phyloP scores from a whole-genome alignment of 2,797 vertebrate species.

The Acanthiza pusilla region DNA sequence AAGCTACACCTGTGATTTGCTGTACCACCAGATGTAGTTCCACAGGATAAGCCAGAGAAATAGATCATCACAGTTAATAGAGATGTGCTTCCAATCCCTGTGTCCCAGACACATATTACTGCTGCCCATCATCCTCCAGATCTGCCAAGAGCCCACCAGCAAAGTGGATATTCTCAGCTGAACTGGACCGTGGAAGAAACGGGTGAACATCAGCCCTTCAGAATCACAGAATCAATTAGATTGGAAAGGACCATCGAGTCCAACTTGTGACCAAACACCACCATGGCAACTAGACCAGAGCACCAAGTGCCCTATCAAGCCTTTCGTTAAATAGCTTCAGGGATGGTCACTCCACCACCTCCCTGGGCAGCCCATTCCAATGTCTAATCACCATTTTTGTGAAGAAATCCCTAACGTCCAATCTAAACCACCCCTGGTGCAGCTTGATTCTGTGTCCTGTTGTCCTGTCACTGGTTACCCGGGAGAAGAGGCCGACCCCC shows the following conservation, averaged over 20 bases:
- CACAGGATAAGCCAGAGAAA: background rate
- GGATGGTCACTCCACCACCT: background rate
- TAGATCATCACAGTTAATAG: rapidly evolving
- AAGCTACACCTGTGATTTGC: background rate
- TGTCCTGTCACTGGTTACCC: background rate
- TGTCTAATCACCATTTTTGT: background rate
- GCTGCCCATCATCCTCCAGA: background rate
- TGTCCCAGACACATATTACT: rapidly evolving
- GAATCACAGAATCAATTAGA: background rate
- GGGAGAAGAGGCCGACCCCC: background rate
- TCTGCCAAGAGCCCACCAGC: background rate
- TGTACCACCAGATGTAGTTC: background rate
- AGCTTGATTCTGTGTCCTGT: background rate
- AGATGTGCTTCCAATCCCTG: background rate
- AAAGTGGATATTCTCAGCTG: rapidly evolving
- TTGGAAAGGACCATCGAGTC: background rate
- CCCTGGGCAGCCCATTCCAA: background rate
- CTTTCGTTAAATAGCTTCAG: background rate
- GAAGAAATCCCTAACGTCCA: background rate
- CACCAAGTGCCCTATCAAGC: background rate
- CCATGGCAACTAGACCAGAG: background rate
- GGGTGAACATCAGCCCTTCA: no score
- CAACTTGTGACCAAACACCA: no score
- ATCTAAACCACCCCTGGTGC: background rate
- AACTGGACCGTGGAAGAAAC: rapidly evolving